Evolutionary conservation across 2,888 invertebrate genomes (phyloP), one percentile per base, ranked within the genome.

Genomic region (Pristionchus arcanus): DNA sequence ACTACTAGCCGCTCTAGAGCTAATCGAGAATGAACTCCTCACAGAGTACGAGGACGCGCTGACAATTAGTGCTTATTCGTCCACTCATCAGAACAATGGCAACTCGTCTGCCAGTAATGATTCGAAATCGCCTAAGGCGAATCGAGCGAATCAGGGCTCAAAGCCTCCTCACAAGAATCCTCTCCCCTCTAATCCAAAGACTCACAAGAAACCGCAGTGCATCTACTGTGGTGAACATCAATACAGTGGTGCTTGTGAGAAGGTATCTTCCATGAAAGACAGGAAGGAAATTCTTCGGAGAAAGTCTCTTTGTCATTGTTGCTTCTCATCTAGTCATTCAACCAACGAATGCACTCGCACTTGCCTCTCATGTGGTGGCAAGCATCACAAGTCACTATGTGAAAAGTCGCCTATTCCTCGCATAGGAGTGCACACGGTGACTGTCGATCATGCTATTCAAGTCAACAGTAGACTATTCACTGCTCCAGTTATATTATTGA

Each of bases 331-430:
- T 31, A 71, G 5, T 28, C 71, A 71, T 16, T n/a, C 71, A 5
- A 31, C 71, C 31, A 11, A 28, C 25, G 71, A n/a, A 28, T 71
- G 71, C 71, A n/a, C 16, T 5, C 28, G 31, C 13, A 28, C 71
- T 31, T 71, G 71, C 31, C 31, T 5, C 31, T 25, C 11, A 7
- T 71, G 71, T 16, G 5, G 5, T 4, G 31, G 31, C 31, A 71
- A 71, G 25, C 71, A 71, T 31, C 71, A 71, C 71, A 71, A 71
- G 71, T 71, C 71, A 9, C 31, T 71, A 9, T 71, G 71, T 71
- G 71, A 71, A 2, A 25, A 71, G 71, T 25, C 13, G 11, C 13
- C 31, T n/a, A 5, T 9, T 31, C 13, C 5, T 11, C 71, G 28
- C 16, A 31, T 16, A 28, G 31, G 11, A 31, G 31, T 21, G 21